Evolutionary conservation across 1,140 invertebrate genomes (phyloP).

Genomic region (Philopotamus ludificatus): DNA sequence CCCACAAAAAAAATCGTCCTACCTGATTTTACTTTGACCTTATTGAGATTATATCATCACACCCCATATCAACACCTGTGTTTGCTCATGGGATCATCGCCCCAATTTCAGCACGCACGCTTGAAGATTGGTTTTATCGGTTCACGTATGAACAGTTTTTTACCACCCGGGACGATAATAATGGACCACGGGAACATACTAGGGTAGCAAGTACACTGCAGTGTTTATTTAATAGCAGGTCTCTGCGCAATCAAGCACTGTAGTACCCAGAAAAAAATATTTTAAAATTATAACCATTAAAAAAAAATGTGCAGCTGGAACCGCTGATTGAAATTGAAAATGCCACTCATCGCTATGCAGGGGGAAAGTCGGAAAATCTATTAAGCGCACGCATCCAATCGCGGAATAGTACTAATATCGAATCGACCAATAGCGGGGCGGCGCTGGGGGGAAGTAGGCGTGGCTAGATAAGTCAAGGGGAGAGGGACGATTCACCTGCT

Average conservation of each 20-base stretch:
- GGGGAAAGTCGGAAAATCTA: too few relatives aligned
- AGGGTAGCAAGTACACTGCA: too few relatives aligned
- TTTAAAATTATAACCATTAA: not conserved
- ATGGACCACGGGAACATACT: too few relatives aligned
- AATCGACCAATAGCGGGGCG: not conserved
- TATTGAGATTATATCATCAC: too few relatives aligned
- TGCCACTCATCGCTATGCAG: too few relatives aligned
- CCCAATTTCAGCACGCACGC: not conserved
- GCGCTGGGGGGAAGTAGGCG: not conserved
- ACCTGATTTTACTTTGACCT: too few relatives aligned
- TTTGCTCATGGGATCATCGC: not conserved
- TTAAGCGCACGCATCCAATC: too few relatives aligned
- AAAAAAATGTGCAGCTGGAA: not conserved
- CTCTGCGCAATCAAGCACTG: too few relatives aligned
- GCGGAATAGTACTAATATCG: not conserved
- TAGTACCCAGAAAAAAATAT: too few relatives aligned
- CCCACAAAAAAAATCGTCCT: not conserved
- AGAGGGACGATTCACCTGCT: not conserved
- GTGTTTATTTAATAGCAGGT: too few relatives aligned
- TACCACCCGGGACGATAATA: not conserved
- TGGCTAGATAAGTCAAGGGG: conserved; percentile 1
- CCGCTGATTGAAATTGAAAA: not conserved
- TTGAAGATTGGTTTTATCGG: not conserved
- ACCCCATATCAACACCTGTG: not conserved
- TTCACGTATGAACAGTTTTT: not conserved